Evolutionary conservation across 2,888 invertebrate genomes (phyloP), one percentile per base, ranked within the genome.

Genomic region (Cheilosia grossa): DNA sequence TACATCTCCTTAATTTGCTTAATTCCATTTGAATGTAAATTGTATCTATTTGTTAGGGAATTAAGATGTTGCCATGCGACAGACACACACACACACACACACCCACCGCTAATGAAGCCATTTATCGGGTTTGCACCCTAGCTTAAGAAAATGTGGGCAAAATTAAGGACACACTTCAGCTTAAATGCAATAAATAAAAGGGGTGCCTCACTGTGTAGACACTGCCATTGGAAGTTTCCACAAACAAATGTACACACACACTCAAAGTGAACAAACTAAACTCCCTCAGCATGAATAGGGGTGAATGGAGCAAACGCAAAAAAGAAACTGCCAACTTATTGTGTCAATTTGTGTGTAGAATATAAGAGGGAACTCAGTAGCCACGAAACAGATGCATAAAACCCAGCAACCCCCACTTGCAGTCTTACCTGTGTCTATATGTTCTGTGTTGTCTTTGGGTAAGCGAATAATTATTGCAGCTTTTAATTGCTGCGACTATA

Each of bases 401-500:
- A 66, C 58, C 44, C 17, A 64, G 30, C 75, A 58, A 42, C 27
- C 63, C 37, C 24, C 13, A 4, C 30, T 13, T 13, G 13, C 10
- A 37, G 13, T 37, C 27, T 19, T 49, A 77, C 75, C 69, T 69
- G 77, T 24, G 42, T 61, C 13, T 33, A 15, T 61, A 24, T 40
- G 51, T 61, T 49, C 10, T 37, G 37, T 75, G 59, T 75, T 66
- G 78, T 74, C 79, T 33, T 75, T 77, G 40, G 64, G 64, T 37
- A 33, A 56, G 44, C 53, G 73, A 59, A 80, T 82, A 83, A 70
- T 85, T 81, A 81, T 80, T 85, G 80, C 75, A 72, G 72, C 59
- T 75, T 53, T 54, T 85, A 85, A 85, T 85, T 85, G 85, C 67
- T 85, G 33, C 51, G 61, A 75, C 85, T 67, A 85, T 85, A 85